These are phyloP conservation scores for Botrylloides violaceus DNA, from an alignment of 23 tunicate genomes.

Conservation along the genomic window DNA sequence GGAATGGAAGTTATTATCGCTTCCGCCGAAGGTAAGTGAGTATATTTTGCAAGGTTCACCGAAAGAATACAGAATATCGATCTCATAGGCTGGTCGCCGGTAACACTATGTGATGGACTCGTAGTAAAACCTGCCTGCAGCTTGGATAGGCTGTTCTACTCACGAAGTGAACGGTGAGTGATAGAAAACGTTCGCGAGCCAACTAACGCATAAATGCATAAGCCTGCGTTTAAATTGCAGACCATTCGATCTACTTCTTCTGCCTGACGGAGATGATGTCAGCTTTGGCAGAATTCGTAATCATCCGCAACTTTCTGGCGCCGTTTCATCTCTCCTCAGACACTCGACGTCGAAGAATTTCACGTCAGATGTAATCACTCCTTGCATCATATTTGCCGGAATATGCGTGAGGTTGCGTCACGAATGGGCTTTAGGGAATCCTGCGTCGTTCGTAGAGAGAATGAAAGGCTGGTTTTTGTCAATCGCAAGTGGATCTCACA, in stretches of 20 bases:
- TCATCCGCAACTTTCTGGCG: conserved; percentile 8
- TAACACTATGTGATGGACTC: conserved; percentile 26
- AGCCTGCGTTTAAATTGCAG: not conserved
- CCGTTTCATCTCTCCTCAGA: not conserved
- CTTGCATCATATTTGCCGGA: conserved; percentile 8
- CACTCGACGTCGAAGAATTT: not conserved
- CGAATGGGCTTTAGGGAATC: not conserved
- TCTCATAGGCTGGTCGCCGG: conserved; percentile 35
- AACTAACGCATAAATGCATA: not conserved
- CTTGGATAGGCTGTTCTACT: conserved; percentile 15
- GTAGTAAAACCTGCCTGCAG: conserved; percentile 32
- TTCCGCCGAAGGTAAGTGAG: conserved; percentile 31
- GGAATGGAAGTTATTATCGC: conserved; percentile 33
- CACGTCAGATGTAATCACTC: not conserved
- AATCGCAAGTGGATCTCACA: not conserved
- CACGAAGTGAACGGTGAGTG: not conserved
- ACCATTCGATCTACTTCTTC: conserved; percentile 17
- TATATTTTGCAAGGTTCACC: not conserved
- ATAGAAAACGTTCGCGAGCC: not conserved
- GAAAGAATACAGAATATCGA: not conserved
- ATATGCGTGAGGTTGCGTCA: not conserved
- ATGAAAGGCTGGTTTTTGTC: conserved; percentile 5
- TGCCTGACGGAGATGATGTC: conserved; percentile 33
- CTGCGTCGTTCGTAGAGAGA: not conserved
- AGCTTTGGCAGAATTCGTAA: conserved; percentile 3